Conservation (phyloP, 2,797 vertebrate species). For the Pterois miles region DNA sequence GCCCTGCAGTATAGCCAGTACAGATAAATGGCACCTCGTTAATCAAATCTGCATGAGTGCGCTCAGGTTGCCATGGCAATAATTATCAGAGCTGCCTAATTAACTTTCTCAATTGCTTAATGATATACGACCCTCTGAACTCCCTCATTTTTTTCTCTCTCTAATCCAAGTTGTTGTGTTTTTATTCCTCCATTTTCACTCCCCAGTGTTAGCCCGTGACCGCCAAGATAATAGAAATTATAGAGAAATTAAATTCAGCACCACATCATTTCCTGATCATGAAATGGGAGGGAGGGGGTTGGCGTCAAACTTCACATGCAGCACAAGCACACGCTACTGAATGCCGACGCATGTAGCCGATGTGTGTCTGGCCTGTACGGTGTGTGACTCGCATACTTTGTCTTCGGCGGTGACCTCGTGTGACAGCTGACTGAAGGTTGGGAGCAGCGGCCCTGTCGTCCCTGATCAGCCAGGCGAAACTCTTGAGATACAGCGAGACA, state of each 20-base stretch:
- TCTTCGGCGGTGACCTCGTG: constrained; percentile 67
- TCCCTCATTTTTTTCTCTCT: constrained; percentile 72
- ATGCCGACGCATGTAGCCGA: constrained; percentile 25
- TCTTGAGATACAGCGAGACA: constrained; percentile 63
- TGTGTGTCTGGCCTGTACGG: constrained; percentile 46
- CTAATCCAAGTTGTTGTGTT: constrained; percentile 79
- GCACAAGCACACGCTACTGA: constrained; percentile 3
- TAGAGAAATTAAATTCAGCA: constrained; percentile 73
- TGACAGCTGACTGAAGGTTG: constrained; percentile 84
- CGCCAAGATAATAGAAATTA: constrained; percentile 74
- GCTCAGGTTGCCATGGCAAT: constrained; percentile 87
- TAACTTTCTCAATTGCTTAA: constrained; percentile 89
- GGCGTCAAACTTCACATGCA: constrained; percentile 18
- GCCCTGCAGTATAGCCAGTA: constrained; percentile 46
- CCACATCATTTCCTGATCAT: constrained; percentile 44
- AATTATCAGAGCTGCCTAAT: constrained; percentile 88
- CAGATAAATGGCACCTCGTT: constrained; percentile 83
- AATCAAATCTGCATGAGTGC: constrained; percentile 87
- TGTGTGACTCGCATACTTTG: constrained; percentile 47
- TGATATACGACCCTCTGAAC: constrained; percentile 88
- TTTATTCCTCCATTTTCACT: constrained; percentile 67
- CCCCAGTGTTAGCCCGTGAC: constrained; percentile 74
- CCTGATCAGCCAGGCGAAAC: constrained; percentile 83
- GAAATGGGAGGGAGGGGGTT: background rate
- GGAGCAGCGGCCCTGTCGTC: constrained; percentile 77